Evolutionary conservation across 2,888 invertebrate species (phyloP), one percentile per base, ranked within the genome.

Genomic region (Acanthoscelides obtectus): DNA sequence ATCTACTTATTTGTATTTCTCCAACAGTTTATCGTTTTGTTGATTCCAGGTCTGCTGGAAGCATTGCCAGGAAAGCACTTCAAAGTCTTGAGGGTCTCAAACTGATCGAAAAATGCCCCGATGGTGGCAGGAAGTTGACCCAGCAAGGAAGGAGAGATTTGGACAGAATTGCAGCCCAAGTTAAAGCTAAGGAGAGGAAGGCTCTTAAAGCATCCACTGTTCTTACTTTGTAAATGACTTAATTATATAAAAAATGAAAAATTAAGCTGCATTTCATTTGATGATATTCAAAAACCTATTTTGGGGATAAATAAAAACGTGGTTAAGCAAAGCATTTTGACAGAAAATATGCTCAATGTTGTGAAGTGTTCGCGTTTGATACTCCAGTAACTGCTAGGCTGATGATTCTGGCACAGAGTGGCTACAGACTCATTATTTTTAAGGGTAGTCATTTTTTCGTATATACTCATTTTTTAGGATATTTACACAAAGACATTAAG

Each of bases 101-200:
- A 83, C 89, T 98, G 83, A 96, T 98, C 67, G 98, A 99, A 87
- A 97, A 97, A 86, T 92, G 93, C 73, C 90, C 93, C 5, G 94
- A 94, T 81, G 95, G 97, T 85, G 98, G 98, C 63, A 92, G 98
- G 75, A 91, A 93, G 81, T 88, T 98, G 80, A 96, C 97, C 66
- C 89, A 91, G 69, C 94, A 95, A 86, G 99, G 99, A 76, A 92
- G 97, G 82, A 91, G 98, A 83, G 99, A 99, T 88, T 89, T 99
- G 84, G 99, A 99, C 89, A 92, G 99, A 84, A 98, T 99, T 85
- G 99, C 99, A 70, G 95, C 96, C 71, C 98, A 99, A 87, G 93
- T 99, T 77, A 93, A 93, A 76, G 90, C 90, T 64, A 84, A 85
- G 72, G 84, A 85, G 76, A 83, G 84, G 71, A 85, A 83, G 75